These are phyloP conservation scores for Argyra leucocephala DNA, from an alignment of 2,888 invertebrate species.

Conservation along the genomic window DNA sequence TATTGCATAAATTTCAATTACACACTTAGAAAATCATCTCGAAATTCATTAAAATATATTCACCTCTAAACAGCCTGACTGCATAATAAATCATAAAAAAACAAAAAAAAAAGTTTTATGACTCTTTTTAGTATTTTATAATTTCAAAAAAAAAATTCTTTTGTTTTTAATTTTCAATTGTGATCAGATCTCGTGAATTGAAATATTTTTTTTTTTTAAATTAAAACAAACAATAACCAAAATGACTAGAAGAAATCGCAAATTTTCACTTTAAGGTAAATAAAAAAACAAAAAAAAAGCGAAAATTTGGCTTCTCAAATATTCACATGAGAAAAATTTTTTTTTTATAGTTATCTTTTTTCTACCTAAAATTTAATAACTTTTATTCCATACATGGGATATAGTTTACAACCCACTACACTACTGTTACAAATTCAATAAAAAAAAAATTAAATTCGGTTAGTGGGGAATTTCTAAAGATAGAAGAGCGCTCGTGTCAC, in stretches of 20 bases:
- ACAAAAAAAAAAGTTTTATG: no score
- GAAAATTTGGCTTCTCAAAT: background rate
- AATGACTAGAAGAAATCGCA: background rate
- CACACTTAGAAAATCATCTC: no score
- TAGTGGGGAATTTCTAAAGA: background rate
- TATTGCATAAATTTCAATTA: no score
- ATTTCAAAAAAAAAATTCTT: background rate
- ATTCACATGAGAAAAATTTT: constrained; percentile 5
- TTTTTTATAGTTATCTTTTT: background rate
- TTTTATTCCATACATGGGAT: background rate
- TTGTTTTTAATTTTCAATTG: background rate
- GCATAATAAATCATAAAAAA: no score
- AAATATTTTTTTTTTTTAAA: background rate
- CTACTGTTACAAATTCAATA: background rate
- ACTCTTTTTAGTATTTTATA: background rate
- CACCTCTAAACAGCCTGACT: no score
- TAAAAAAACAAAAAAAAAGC: background rate
- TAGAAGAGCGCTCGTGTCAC: no score
- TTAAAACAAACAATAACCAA: background rate
- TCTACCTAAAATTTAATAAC: no score
- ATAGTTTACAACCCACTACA: background rate
- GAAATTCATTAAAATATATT: no score
- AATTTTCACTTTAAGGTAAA: constrained; percentile 5
- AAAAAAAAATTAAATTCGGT: background rate
- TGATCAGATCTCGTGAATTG: background rate